Base-by-base conservation (phyloP, 2,113 vertebrate genomes). In the Dunckerocampus dactyliophorus region DNA sequence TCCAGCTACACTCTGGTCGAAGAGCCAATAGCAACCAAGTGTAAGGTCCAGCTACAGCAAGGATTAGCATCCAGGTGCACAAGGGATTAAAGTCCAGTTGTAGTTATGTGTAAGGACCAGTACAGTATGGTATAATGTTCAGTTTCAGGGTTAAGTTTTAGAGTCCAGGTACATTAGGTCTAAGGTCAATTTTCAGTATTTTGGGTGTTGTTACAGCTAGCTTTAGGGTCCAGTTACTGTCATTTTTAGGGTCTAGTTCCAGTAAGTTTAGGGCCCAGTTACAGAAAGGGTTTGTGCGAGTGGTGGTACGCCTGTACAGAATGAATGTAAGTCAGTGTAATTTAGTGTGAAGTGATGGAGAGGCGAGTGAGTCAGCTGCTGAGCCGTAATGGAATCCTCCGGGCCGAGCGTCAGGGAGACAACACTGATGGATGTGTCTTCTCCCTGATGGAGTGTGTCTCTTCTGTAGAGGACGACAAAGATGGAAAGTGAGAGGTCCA, bases 361-460 rank as follows among this genome's bases (percentile, higher is more conserved):
- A 56, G 19, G 13, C 54, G 37, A 42, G 19, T 42, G 54, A 56
- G 37, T 56, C 54, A 42, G 37, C 19, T 42, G 37, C 54, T 56
- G 54, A 56, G 54, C 54, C 54, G 19, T 42, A 56, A 56, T 42
- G 54, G 54, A 14, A 56, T 56, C 31, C 28, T 55, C 17, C 12
- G 31, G 31, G 17, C 31, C 31, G 31, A 5, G 31, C 31, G 6
- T 37, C 31, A 12, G 31, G 31, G 34, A 37, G 11, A 12, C 31
- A 55, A 42, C 17, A 6, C 54, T 42, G 37, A 56, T 56, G 54
- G 37, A 56, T 56, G 28, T 37, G 53, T 39, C 53, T 37, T 17
- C 53, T 55, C 28, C 53, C 31, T 55, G 53, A 55, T 55, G 53
- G 53, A 55, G 16, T 19, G 53, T 3, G 1, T 39, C 54, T 56